phyloP scores from a whole-genome alignment of 1,140 invertebrate genomes.

The Eciton burchellii region DNA sequence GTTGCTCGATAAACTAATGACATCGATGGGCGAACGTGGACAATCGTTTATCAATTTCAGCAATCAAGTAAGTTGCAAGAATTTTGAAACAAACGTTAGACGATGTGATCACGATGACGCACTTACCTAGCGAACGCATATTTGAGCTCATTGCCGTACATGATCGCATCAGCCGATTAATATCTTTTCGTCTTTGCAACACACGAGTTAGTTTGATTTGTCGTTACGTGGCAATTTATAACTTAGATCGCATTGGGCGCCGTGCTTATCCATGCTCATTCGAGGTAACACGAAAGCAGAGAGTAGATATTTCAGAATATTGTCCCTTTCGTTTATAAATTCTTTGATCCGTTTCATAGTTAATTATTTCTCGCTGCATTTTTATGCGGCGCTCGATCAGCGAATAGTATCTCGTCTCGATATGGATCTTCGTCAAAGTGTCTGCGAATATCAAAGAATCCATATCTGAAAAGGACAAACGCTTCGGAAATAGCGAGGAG shows the following conservation, averaged over 20 bases:
- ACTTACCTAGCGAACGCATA: slow-evolving; percentile 50
- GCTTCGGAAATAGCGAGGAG: slow-evolving; percentile 1
- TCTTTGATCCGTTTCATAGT: not conserved
- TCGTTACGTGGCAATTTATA: not conserved
- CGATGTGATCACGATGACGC: slow-evolving; percentile 36
- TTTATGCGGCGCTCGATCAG: no score
- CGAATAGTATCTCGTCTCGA: no score
- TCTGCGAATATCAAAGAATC: not conserved
- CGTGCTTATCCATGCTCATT: slow-evolving; percentile 18
- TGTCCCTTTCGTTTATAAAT: slow-evolving; percentile 10
- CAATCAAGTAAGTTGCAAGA: slow-evolving; percentile 6
- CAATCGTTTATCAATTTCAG: not conserved
- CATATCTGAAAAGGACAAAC: slow-evolving; percentile 1
- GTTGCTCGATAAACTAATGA: slow-evolving; percentile 26
- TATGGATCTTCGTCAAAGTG: slow-evolving; percentile 8
- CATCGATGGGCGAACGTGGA: slow-evolving; percentile 13
- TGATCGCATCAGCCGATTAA: slow-evolving; percentile 22
- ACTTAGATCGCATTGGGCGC: slow-evolving; percentile 1
- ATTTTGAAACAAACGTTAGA: slow-evolving; percentile 38
- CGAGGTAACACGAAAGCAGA: slow-evolving; percentile 50
- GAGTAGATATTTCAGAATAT: slow-evolving; percentile 27
- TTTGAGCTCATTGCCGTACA: slow-evolving; percentile 57
- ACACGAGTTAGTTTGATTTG: slow-evolving; percentile 17
- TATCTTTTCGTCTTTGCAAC: not conserved
- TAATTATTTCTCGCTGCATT: not conserved